Conservation (phyloP, 2,888 invertebrate genomes). For the Spodoptera picta region DNA sequence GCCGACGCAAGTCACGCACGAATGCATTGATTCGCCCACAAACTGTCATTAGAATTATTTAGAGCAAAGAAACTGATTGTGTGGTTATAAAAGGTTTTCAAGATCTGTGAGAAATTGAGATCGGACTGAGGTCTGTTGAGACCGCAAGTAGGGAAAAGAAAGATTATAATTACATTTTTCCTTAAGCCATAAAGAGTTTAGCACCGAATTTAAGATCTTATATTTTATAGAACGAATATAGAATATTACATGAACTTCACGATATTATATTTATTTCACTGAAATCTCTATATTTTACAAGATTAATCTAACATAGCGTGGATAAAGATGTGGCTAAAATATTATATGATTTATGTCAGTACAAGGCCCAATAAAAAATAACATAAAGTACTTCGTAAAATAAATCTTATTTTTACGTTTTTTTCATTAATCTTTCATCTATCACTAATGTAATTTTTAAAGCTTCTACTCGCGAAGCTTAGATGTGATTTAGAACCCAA, state of each 20-base stretch:
- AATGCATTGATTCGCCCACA: constrained; percentile 46
- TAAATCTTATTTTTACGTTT: background rate
- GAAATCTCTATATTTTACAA: too few relatives aligned
- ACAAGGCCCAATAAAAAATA: too few relatives aligned
- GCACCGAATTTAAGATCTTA: too few relatives aligned
- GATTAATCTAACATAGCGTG: too few relatives aligned
- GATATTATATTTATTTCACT: too few relatives aligned
- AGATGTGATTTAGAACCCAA: constrained; percentile 14
- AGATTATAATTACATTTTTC: background rate
- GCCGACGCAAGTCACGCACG: constrained; percentile 54
- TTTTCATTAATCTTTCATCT: background rate
- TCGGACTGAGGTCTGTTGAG: constrained; percentile 7
- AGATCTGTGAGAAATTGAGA: constrained; percentile 34
- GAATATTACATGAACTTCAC: too few relatives aligned
- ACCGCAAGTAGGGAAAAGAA: background rate
- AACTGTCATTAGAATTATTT: constrained; percentile 39
- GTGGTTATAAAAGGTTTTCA: constrained; percentile 47
- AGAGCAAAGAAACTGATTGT: constrained; percentile 38
- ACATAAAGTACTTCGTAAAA: background rate
- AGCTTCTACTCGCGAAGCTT: background rate
- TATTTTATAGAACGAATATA: too few relatives aligned
- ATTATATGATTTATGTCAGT: too few relatives aligned
- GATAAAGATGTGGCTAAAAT: too few relatives aligned
- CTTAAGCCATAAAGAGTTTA: too few relatives aligned
- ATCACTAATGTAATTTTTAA: constrained; percentile 10